Evolutionary conservation across 2,888 invertebrate species (phyloP), one percentile per base, ranked within the genome.

Genomic region (Acanthosepion lycidas): DNA sequence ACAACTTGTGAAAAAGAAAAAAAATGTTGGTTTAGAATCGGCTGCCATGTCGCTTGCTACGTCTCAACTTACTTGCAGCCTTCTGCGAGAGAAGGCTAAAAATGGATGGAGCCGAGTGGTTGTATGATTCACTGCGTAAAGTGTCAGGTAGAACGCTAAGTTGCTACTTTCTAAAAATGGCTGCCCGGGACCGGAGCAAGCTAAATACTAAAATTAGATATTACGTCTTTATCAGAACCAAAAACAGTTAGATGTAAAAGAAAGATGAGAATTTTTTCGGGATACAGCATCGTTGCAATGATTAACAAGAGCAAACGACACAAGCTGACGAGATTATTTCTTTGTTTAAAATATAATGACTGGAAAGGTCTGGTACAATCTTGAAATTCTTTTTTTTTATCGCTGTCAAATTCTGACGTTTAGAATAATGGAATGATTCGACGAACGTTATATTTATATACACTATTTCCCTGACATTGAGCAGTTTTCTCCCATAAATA

Each of bases 101-200:
- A 78, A 78, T 78, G 78, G 78, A 78, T 78, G 78, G 78, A 78
- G n/a, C 78, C 8, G 78, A 78, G n/a, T 78, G 78, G 78, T 78
- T 78, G 78, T 12, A 78, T 78, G 78, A 78, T 78, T 78, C 78
- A 78, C 78, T n/a, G 78, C 18, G 20, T 20, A 23, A 78, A 18
- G 78, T 78, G 33, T 78, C 78, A n/a, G 33, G 78, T n/a, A 18
- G 78, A 78, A 12, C 23, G 78, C 18, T 78, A 33, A 33, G 15
- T 78, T n/a, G 78, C 78, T 78, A 33, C 78, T 78, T 12, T 78
- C 78, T 78, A 78, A 33, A 78, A 78, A 33, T 12, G 18, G 78
- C 78, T 33, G 78, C 78, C 78, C 78, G 78, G 78, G 78, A 78
- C 78, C 78, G 12, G 33, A 33, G 78, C 78, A 78, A 78, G 33